Evolutionary conservation across 2,113 vertebrate species (phyloP).

Genomic region (Diadophis punctatus): DNA sequence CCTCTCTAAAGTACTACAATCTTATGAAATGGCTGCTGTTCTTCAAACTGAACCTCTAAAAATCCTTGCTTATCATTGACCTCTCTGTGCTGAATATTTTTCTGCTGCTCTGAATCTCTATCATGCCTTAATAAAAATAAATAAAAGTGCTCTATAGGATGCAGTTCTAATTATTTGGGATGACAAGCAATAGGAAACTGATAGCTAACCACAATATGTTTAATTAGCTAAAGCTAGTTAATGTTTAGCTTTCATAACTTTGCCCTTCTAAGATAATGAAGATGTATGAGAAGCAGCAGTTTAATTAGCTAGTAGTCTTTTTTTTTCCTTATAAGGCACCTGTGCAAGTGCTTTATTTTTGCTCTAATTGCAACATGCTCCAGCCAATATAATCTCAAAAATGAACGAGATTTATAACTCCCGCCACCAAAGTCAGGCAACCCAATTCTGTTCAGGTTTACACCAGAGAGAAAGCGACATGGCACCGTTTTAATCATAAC

Average conservation of each 20-base stretch:
- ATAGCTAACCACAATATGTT: not conserved
- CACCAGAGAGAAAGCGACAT: not conserved
- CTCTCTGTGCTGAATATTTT: not conserved
- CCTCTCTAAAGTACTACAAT: not conserved
- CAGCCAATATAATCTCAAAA: not conserved
- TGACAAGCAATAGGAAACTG: not conserved
- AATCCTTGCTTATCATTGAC: not conserved
- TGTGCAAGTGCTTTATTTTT: not conserved
- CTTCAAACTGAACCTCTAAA: not conserved
- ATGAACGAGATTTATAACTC: not conserved
- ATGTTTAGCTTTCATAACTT: not conserved
- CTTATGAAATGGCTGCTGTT: not conserved
- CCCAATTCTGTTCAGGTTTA: not conserved
- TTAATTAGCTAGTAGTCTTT: not conserved
- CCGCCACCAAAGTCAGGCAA: not conserved
- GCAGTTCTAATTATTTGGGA: not conserved
- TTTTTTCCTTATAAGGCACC: not conserved
- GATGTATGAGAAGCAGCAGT: not conserved
- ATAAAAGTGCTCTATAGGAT: not conserved
- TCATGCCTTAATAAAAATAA: not conserved
- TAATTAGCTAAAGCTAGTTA: not conserved
- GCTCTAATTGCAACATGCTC: not conserved
- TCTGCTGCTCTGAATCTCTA: not conserved
- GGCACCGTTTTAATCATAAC: not conserved
- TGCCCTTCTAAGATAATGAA: not conserved